Conservation (phyloP, 2,113 vertebrate genomes). For the Zapus hudsonius region DNA sequence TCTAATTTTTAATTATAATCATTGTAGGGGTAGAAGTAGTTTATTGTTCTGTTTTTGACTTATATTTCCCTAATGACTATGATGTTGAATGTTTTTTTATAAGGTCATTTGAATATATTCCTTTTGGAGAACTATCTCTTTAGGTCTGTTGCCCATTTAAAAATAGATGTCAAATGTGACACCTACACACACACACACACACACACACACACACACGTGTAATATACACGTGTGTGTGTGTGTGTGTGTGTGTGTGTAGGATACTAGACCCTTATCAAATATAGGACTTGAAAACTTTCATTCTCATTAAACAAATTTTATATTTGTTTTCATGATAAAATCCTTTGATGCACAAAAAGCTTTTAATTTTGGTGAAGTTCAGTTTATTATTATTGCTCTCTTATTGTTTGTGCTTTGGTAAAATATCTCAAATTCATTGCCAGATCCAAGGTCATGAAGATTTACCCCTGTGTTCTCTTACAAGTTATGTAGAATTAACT, state of each 20-base stretch:
- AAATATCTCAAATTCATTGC: background rate
- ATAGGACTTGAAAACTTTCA: slow-evolving; percentile 1
- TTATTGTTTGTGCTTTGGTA: background rate
- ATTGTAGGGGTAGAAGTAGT: background rate
- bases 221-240: too few species aligned
- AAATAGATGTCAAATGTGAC: background rate
- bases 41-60: background rate
- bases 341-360: background rate
- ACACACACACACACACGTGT: too few species aligned
- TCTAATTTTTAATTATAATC: background rate
- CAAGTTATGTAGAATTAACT: slow-evolving; percentile 21
- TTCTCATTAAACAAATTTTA: background rate
- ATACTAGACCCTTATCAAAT: background rate
- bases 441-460: background rate
- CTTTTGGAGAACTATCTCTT: background rate
- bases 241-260: too few species aligned
- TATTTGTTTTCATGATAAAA: slow-evolving; percentile 7
- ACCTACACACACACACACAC: too few species aligned
- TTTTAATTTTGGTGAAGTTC: background rate
- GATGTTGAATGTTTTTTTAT: background rate
- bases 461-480: background rate
- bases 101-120: background rate
- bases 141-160: background rate
- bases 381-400: background rate
- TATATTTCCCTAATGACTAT: background rate